Evolutionary conservation across 2,797 vertebrate species (phyloP).

Genomic region (Mionectes olivaceus): DNA sequence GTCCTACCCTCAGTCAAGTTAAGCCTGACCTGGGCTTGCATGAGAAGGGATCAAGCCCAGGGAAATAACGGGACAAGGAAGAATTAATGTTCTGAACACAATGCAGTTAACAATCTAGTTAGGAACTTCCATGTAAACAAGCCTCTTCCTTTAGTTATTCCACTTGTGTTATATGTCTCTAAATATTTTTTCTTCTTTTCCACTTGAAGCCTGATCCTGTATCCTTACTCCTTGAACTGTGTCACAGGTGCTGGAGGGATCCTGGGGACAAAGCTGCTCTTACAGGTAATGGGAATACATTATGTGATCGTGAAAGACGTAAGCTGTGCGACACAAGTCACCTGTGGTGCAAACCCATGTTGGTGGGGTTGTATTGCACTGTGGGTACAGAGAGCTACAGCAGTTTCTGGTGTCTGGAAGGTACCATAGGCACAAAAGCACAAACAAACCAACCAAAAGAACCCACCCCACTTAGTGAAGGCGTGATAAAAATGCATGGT

Average conservation of each 20-base stretch:
- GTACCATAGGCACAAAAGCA: not conserved
- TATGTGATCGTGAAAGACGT: not conserved
- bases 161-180: not conserved
- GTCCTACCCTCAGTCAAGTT: not conserved
- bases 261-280: not conserved
- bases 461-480: not conserved
- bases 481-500: not conserved
- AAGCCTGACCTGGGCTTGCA: not conserved
- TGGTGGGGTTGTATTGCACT: not conserved
- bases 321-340: not conserved
- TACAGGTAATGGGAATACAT: not conserved
- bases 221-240: not conserved
- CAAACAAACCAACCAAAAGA: not conserved
- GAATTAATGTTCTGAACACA: not conserved
- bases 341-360: not conserved
- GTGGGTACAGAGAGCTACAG: not conserved
- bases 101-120: not conserved
- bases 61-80: not conserved
- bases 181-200: not conserved
- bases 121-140: not conserved
- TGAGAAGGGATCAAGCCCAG: not conserved
- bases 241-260: fast-evolving
- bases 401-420: not conserved
- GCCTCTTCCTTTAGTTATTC: not conserved
- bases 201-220: not conserved